Evolutionary conservation across 2,888 invertebrate genomes (phyloP).

Genomic region (Nomada lathburiana): DNA sequence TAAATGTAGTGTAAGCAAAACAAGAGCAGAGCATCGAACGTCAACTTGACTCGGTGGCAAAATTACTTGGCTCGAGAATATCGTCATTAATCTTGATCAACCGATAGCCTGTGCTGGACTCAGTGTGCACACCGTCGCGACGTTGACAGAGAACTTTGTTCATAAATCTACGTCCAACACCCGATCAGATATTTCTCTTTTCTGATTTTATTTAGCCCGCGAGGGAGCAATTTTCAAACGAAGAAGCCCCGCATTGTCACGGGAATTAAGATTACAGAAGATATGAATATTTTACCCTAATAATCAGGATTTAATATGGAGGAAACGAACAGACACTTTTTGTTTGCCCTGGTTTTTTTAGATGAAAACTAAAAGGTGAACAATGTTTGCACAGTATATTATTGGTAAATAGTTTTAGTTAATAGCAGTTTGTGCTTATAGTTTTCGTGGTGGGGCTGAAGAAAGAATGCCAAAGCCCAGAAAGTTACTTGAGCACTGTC

Average conservation of each 20-base stretch:
- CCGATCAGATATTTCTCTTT: conserved; percentile 41
- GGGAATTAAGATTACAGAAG: no score
- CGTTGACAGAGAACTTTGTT: conserved; percentile 60
- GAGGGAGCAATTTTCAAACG: background rate
- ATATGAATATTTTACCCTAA: no score
- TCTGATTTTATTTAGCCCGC: background rate
- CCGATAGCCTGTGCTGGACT: conserved; percentile 53
- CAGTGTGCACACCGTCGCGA: conserved; percentile 25
- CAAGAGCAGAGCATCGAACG: conserved; percentile 47
- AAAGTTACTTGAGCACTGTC: conserved; percentile 9
- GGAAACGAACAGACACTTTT: no score
- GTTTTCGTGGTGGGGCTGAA: background rate
- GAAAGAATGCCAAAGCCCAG: background rate
- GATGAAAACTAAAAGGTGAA: background rate
- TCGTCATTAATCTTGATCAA: conserved; percentile 69
- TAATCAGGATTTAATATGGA: no score
- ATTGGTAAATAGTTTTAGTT: background rate
- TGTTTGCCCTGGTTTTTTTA: no score
- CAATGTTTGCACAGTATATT: background rate
- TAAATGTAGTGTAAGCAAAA: conserved; percentile 72
- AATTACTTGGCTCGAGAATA: conserved; percentile 61
- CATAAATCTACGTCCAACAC: conserved; percentile 62
- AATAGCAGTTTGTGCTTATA: conserved; percentile 12
- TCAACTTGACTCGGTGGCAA: conserved; percentile 68
- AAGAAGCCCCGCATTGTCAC: background rate